Conservation (phyloP, 2,888 invertebrate genomes). For the Tetrapedia diversipes region DNA sequence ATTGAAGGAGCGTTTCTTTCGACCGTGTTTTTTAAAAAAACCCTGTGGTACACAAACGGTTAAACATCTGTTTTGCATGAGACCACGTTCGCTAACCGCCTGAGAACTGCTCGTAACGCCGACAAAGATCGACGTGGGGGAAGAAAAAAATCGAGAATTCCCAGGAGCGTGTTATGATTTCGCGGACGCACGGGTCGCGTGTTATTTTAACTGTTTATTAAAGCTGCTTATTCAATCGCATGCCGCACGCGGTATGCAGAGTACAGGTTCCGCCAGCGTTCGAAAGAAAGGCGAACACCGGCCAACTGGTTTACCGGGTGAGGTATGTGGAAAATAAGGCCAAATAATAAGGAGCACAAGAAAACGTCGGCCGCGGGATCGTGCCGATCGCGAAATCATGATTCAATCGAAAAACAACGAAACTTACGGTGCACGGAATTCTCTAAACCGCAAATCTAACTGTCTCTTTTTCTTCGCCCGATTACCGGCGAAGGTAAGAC, state of each 20-base stretch:
- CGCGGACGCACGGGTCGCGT: conserved; percentile 25
- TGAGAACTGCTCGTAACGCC: no score
- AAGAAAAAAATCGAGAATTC: conserved; percentile 19
- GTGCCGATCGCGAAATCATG: background rate
- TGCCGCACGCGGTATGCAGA: conserved; percentile 60
- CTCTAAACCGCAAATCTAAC: background rate
- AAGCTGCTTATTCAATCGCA: conserved; percentile 54
- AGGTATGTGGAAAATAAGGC: conserved; percentile 66
- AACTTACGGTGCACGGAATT: background rate
- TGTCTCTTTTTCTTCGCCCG: background rate
- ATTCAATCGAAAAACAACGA: background rate
- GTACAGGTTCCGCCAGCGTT: conserved; percentile 59
- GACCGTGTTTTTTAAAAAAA: no score
- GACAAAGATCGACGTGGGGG: background rate
- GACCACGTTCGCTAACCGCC: no score
- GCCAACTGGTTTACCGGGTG: conserved; percentile 66
- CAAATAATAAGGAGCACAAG: conserved; percentile 61
- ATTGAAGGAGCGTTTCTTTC: no score
- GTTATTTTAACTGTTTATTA: conserved; percentile 55
- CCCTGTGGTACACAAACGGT: no score
- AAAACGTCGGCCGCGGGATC: conserved; percentile 39
- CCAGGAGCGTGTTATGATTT: conserved; percentile 36
- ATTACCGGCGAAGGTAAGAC: background rate
- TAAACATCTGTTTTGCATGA: no score
- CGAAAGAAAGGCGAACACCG: conserved; percentile 62